Percentiles rank a stretch among this genome's conserved stretches.
Evolutionary conservation across 35 echinoderm and acorn worm species (phyloP).

Genomic region (Diadema setosum): DNA sequence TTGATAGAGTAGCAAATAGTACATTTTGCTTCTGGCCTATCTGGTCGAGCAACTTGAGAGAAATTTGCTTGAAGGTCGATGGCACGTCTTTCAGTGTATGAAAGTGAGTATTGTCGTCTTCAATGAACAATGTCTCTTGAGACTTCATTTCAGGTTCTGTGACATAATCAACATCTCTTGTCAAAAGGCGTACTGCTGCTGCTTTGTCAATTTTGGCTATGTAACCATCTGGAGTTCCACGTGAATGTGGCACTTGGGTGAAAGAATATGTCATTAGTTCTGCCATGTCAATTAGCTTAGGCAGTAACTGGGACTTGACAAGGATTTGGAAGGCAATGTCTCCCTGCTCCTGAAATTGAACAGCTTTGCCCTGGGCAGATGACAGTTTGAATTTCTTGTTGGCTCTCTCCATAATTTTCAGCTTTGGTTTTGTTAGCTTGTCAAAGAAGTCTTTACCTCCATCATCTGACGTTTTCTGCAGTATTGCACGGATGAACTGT

Average conservation of each 20-base stretch:
- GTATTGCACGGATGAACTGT: background rate
- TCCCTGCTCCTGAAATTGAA: slow-evolving; percentile 30
- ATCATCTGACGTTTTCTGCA: background rate
- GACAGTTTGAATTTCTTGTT: slow-evolving; percentile 32
- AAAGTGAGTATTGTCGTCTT: slow-evolving; percentile 40
- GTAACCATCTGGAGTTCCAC: slow-evolving; percentile 31
- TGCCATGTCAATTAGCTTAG: background rate
- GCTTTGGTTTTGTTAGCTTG: slow-evolving; percentile 1
- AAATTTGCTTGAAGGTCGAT: background rate
- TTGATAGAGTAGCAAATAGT: slow-evolving; percentile 38
- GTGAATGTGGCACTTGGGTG: slow-evolving; percentile 19
- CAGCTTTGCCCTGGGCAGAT: background rate
- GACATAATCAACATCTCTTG: background rate
- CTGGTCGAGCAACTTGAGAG: background rate
- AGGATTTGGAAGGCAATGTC: slow-evolving; percentile 20
- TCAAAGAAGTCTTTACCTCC: slow-evolving; percentile 28
- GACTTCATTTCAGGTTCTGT: background rate
- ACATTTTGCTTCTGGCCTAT: background rate
- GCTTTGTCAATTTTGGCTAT: slow-evolving; percentile 36
- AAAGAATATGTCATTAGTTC: slow-evolving; percentile 36
- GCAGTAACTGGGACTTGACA: slow-evolving; percentile 16
- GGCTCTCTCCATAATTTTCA: background rate
- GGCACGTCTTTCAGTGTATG: background rate
- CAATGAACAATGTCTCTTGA: slow-evolving; percentile 30
- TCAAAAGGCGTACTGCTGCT: slow-evolving; percentile 4